Conservation (phyloP, 2,113 vertebrate genomes). For the Brienomyrus longianalis region DNA sequence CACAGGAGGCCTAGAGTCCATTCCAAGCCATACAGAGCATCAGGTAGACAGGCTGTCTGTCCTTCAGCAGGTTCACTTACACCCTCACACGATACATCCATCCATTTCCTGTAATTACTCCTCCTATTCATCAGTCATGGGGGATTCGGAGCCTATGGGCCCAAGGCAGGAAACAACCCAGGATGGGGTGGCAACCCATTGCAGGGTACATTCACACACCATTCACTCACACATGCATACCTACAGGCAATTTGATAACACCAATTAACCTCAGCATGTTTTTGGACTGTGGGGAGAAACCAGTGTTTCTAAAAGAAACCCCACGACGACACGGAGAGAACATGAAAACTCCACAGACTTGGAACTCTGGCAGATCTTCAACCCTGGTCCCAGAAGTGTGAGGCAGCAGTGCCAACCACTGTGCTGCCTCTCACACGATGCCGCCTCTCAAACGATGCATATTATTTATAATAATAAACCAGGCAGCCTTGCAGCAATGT, state of each 20-base stretch:
- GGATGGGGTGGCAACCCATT: background rate
- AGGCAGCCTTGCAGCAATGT: slow-evolving; percentile 14
- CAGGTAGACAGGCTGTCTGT: background rate
- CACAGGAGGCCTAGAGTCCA: background rate
- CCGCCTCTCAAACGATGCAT: background rate
- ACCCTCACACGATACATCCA: background rate
- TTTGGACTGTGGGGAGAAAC: background rate
- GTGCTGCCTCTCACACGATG: background rate
- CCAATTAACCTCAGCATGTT: background rate
- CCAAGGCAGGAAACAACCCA: background rate
- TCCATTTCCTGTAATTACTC: background rate
- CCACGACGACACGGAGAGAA: background rate
- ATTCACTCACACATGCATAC: background rate
- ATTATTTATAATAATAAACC: slow-evolving; percentile 35
- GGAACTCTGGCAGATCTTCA: background rate
- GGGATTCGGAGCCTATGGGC: background rate
- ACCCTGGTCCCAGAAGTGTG: background rate
- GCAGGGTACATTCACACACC: no score
- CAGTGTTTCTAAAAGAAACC: background rate
- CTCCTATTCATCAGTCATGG: background rate
- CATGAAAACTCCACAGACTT: background rate
- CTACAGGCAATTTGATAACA: background rate
- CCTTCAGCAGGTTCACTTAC: background rate
- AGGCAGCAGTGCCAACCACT: background rate
- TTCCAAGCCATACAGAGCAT: background rate